Evolutionary conservation across 2,113 vertebrate species (phyloP), one percentile per base, ranked within the genome.

Genomic region (Lophura nycthemera): DNA sequence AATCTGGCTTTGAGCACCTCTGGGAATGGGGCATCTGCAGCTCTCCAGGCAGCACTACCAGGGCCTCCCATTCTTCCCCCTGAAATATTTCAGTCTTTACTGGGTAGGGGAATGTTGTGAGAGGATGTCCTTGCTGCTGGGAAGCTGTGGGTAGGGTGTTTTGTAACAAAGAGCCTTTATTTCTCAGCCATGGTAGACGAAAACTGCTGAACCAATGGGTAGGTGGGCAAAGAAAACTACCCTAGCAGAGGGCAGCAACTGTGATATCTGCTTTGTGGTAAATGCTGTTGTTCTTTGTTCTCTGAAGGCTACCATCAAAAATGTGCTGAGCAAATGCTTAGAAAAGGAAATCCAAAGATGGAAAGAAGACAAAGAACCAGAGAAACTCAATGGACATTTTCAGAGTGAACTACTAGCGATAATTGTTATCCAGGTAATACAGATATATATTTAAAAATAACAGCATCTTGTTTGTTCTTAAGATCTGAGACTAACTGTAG

Each of bases 391-490:
- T 15, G 92, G 95, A 3, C 97, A 90, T 93, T 98, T 96, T 92
- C 98, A 98, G 96, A 98, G 98, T 17, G 98, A 98, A 19, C 97
- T 99, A 6, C 97, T 99, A 64, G 97, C 98, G n/a, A 96, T 99
- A 10, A 98, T 99, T 66, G 92, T 98, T 90, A 97, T 99, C 56
- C 98, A 99, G 99, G 99, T 99, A 97, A 83, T 54, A 15, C 2
- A 24, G 17, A 72, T 10, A 22, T 34, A 4, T 57, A 30, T 57
- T 56, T 52, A 43, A 88, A 93, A 86, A 60, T n/a, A 92, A 80
- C 45, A 64, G 11, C 40, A 61, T 69, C 45, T 48, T 85, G 38
- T 8, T 29, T 1, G 6, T 88, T 0, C 42, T 66, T 65, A 40
- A 32, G 13, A 11, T 77, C 36, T 83, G 65, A 88, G 61, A 77